Base-by-base conservation (phyloP, 2,113 vertebrate species). In the Chloropsis hardwickii region DNA sequence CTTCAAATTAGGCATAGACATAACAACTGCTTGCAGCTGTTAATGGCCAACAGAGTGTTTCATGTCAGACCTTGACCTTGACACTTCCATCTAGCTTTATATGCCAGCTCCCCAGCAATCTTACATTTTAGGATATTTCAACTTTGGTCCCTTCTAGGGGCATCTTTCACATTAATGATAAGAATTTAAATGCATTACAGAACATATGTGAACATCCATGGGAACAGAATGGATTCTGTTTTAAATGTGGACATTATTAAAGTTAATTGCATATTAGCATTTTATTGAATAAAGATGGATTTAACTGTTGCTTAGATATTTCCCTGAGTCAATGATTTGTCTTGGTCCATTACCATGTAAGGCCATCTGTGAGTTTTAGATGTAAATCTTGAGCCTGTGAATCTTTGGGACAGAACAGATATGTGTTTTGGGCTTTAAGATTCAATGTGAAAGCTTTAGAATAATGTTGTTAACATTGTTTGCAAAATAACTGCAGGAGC, bases 291-390 rank as follows among this genome's bases (percentile, higher is more conserved):
- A 79, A 92, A 92, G 24, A 57, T 79, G 50, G 16, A 57, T 85
- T 76, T 65, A 61, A 53, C 29, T 57, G 37, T 65, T 85, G 54
- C 45, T 88, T 51, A 69, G 61, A 31, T 76, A 62, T 82, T 95
- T 94, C 56, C 61, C 84, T 82, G 81, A 94, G 56, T 86, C 81
- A 65, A 25, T 72, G 62, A 45, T 87, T 94, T 50, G 14, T 33
- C 70, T 56, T 92, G 21, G 50, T 72, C 84, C 66, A 19, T 77
- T 90, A 51, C 28, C 10, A 11, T 25, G 22, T 37, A 17, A 76
- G 62, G 50, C 66, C 86, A 86, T 83, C 91, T 96, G 89, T 85
- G 90, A 88, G 47, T 58, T 88, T 92, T 51, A 82, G 64, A 27
- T 66, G 42, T 51, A 54, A 88, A 86, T 86, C 42, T 86, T 58